Conservation (phyloP, 1,140 invertebrate genomes). For the Polypedilum vanderplanki region DNA sequence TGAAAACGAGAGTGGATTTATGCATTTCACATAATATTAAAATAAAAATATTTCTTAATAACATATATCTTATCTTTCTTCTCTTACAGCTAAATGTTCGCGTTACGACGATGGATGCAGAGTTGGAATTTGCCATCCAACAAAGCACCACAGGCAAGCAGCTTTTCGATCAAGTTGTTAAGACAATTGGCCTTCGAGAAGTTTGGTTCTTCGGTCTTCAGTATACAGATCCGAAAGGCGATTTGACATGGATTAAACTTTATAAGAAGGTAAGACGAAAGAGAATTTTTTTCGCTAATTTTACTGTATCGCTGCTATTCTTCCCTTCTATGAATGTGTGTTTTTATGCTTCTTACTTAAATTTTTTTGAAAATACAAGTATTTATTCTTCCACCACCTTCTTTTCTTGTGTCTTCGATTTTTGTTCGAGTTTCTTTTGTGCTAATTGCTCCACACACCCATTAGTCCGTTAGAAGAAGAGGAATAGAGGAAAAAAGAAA, state of each 20-base stretch:
- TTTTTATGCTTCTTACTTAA: background rate
- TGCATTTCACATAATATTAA: background rate
- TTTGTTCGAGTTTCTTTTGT: too few species aligned
- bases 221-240: constrained; percentile 96
- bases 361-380: background rate
- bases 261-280: constrained; percentile 89
- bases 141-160: constrained; percentile 98
- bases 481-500: too few species aligned
- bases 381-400: background rate
- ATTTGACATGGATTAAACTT: constrained; percentile 97
- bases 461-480: too few species aligned
- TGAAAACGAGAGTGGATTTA: background rate
- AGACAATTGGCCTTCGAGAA: constrained; percentile 97
- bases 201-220: constrained; percentile 99
- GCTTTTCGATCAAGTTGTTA: constrained; percentile 98
- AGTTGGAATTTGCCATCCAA: constrained; percentile 99
- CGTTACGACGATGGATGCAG: constrained; percentile 99
- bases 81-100: constrained; percentile 87
- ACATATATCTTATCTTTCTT: constrained; percentile 32
- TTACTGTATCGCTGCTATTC: background rate
- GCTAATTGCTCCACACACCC: too few species aligned
- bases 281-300: background rate
- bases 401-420: background rate
- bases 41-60: background rate
- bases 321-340: background rate